Evolutionary conservation across 1,140 invertebrate species (phyloP), one percentile per base, ranked within the genome.

Genomic region (Aphelinus certus): DNA sequence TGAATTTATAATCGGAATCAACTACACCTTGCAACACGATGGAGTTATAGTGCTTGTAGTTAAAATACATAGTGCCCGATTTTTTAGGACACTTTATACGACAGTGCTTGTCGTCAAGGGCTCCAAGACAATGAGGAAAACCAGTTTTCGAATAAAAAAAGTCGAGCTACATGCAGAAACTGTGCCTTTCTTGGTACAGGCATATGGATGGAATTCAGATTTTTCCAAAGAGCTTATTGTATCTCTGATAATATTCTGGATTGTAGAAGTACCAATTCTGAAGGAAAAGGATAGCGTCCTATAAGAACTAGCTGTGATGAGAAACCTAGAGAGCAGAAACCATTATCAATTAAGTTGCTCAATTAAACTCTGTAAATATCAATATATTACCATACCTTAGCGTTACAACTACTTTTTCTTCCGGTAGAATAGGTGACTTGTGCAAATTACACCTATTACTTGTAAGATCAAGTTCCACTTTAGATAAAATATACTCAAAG

Each of bases 1-100:
- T 80, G 79, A 89, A 89, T 76, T 85, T 83, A 78, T 84, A 89
- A 71, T 89, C 79, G 4, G 84, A 84, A 82, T 90, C 87, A 43
- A 86, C 87, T 10, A 89, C 58, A 4, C 84, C 89, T 49, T 89
- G 78, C 7, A 90, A 76, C 47, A 90, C 86, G 51, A 89, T 82
- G 45, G 83, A 88, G 80, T 85, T 88, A 78, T 74, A 82, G 1
- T 80, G 62, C 76, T 89, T 89, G 66, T 89, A 88, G 77, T 89
- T 89, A 70, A 80, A 87, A 79, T 78, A 89, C 6, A 79, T 48
- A 4, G 81, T 79, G 57, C 87, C 86, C 67, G 78, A 80, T 58
- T 82, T 82, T 48, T 51, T 10, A 85, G 90, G 73, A n/a, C 51
- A 71, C 69, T 80, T 71, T 47, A 87, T 83, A 4, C 76, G 49